These are phyloP conservation scores for Bufo gargarizans DNA, from an alignment of 2,113 vertebrate species.

Conservation along the genomic window DNA sequence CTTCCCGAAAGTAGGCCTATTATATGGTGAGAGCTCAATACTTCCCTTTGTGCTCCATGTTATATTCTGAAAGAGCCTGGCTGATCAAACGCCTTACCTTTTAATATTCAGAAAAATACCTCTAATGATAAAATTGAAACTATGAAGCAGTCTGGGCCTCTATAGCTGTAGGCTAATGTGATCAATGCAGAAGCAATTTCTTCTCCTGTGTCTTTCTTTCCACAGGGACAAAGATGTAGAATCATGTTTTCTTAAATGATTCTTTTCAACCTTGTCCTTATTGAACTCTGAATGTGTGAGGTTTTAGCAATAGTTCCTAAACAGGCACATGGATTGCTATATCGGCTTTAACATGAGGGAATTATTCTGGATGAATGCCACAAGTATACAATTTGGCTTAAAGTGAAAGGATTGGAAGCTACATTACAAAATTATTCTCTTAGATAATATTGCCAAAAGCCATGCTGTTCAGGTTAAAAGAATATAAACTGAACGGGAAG, in stretches of 20 bases:
- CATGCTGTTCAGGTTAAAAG: slow-evolving; percentile 4
- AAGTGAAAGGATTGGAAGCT: background rate
- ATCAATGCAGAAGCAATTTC: slow-evolving; percentile 6
- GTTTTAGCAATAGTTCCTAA: slow-evolving; percentile 29
- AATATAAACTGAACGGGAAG: slow-evolving; percentile 3
- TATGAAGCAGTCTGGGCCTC: background rate
- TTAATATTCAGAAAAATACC: slow-evolving; percentile 6
- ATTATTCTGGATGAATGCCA: background rate
- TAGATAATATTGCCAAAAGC: slow-evolving; percentile 6
- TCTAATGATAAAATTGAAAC: slow-evolving; percentile 22
- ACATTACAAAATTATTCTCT: background rate
- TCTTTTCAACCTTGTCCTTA: slow-evolving; percentile 25
- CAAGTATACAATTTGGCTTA: slow-evolving; percentile 4
- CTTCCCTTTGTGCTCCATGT: background rate
- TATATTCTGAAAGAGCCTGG: background rate
- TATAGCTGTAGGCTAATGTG: slow-evolving; percentile 9
- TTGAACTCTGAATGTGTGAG: background rate
- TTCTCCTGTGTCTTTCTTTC: background rate
- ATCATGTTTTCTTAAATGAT: slow-evolving; percentile 14
- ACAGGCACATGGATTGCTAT: background rate
- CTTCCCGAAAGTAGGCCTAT: background rate
- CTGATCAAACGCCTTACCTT: background rate
- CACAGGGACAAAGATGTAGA: slow-evolving; percentile 13
- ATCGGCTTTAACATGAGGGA: background rate
- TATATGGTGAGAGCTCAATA: background rate